Conservation (phyloP, 2,797 vertebrate genomes). For the Potorous gilbertii region DNA sequence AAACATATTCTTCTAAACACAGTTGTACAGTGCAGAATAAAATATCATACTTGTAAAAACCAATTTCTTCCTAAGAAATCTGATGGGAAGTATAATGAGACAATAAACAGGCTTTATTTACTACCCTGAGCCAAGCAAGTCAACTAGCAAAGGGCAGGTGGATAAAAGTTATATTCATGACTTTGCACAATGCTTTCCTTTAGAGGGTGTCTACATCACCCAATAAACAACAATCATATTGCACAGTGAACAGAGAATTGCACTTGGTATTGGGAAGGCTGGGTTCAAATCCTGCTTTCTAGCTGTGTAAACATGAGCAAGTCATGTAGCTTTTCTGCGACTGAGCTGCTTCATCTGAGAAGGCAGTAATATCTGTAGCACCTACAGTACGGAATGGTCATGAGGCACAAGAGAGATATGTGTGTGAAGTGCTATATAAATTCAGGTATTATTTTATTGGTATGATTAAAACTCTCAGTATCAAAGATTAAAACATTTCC, state of each 20-base stretch:
- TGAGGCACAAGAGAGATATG: neutral
- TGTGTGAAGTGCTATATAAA: neutral
- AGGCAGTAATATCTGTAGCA: neutral
- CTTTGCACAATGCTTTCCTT: neutral
- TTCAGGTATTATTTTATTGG: neutral
- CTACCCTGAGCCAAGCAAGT: neutral
- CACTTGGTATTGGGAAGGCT: neutral
- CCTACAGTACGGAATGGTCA: neutral
- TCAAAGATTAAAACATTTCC: neutral
- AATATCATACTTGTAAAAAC: rapidly evolving
- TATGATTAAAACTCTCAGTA: neutral
- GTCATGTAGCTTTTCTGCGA: neutral
- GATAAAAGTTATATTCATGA: neutral
- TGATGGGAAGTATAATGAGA: neutral
- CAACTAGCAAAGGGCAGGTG: neutral
- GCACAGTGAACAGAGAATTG: neutral
- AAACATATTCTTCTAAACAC: slow-evolving; percentile 37
- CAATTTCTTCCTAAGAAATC: neutral
- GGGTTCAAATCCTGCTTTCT: neutral
- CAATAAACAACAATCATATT: neutral
- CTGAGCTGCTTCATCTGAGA: neutral
- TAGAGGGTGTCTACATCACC: neutral
- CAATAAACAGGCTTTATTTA: neutral
- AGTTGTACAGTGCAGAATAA: slow-evolving; percentile 64
- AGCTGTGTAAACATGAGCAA: neutral